These are phyloP conservation scores for Tipula lateralis DNA, from an alignment of 2,888 invertebrate species.

Conservation along the genomic window DNA sequence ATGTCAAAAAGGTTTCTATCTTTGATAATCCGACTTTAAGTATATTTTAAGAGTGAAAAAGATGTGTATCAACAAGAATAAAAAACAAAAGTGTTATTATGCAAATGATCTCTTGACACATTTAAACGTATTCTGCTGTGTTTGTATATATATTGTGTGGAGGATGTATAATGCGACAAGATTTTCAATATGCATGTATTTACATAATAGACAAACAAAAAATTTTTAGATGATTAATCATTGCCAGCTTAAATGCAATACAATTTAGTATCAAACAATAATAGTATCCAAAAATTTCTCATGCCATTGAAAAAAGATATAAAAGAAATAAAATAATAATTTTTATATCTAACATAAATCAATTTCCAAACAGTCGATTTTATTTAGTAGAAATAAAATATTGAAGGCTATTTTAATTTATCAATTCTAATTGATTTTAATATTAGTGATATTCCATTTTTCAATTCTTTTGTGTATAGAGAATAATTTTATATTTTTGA, in stretches of 20 bases:
- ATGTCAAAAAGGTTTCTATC: neutral
- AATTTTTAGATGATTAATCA: neutral
- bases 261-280: neutral
- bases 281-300: neutral
- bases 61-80: neutral
- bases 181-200: neutral
- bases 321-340: neutral
- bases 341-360: neutral
- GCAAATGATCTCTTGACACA: conserved; percentile 1
- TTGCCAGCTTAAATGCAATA: neutral
- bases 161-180: neutral
- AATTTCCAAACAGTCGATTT: neutral
- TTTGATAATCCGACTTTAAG: neutral
- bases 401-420: neutral
- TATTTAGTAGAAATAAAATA: neutral
- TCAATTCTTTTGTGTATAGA: neutral
- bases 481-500: neutral
- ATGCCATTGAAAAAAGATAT: neutral
- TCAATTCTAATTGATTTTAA: neutral
- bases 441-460: neutral
- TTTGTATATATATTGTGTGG: neutral
- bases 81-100: neutral
- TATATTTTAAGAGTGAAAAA: neutral
- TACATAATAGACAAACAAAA: neutral
- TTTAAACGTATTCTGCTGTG: neutral